phyloP scores from a whole-genome alignment of 2,888 invertebrate species.

The Lissonota sp. region DNA sequence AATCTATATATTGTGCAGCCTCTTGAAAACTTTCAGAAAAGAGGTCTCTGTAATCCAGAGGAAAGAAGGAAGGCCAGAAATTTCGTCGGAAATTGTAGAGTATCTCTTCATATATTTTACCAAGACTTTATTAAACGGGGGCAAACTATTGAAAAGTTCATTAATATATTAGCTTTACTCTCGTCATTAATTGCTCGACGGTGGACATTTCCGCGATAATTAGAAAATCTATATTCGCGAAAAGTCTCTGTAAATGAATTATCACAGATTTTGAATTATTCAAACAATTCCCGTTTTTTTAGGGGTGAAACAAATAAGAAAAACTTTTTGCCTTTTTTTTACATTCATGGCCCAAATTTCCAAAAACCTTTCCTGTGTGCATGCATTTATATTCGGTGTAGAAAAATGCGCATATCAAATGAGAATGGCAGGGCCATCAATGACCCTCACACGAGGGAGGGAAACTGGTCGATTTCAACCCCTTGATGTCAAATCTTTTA shows the following conservation, averaged over 20 bases:
- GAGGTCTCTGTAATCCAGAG: background rate
- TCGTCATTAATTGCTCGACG: constrained; percentile 9
- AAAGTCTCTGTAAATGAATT: too few relatives aligned
- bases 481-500: too few relatives aligned
- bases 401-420: constrained; percentile 1
- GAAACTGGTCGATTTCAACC: too few relatives aligned
- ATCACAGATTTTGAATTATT: constrained; percentile 18
- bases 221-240: constrained; percentile 31
- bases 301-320: background rate
- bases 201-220: constrained; percentile 27
- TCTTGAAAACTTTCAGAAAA: constrained; percentile 18
- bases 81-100: constrained; percentile 11
- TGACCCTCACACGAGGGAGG: too few relatives aligned
- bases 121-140: constrained; percentile 39
- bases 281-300: background rate
- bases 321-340: too few relatives aligned
- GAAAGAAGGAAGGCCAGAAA: constrained; percentile 2
- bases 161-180: constrained; percentile 41
- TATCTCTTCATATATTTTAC: background rate
- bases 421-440: background rate
- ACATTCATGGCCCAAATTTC: background rate
- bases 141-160: constrained; percentile 42
- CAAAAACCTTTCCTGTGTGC: background rate
- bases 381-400: background rate
- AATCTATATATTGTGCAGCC: too few relatives aligned